These are phyloP conservation scores for Yponomeuta cagnagella DNA, from an alignment of 2,888 invertebrate species.

Conservation along the genomic window DNA sequence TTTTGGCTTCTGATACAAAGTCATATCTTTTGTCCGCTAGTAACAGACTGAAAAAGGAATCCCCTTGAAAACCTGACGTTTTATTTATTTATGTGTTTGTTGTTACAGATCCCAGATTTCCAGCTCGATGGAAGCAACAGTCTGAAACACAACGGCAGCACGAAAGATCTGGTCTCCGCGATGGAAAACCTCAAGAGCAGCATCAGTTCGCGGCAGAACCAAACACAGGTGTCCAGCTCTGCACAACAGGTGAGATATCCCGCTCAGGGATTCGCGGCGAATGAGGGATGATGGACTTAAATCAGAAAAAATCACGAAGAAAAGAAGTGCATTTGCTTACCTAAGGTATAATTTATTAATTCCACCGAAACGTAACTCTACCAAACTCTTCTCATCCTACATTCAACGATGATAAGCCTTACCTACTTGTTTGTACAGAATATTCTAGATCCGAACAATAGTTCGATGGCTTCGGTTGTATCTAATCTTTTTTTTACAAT, in stretches of 20 bases:
- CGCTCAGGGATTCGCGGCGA: no score
- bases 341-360: no score
- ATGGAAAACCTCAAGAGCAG: slow-evolving; percentile 84
- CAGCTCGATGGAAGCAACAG: slow-evolving; percentile 75
- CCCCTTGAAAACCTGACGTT: neutral
- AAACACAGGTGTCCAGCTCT: slow-evolving; percentile 73
- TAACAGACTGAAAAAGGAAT: neutral
- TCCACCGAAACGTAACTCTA: no score
- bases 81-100: slow-evolving; percentile 18
- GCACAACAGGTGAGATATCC: slow-evolving; percentile 67
- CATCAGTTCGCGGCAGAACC: slow-evolving; percentile 61
- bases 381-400: no score
- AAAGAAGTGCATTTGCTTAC: no score
- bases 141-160: slow-evolving; percentile 67
- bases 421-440: neutral
- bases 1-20: no score
- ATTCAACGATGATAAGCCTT: no score
- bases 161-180: slow-evolving; percentile 79
- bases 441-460: neutral
- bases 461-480: neutral
- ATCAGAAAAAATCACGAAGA: no score
- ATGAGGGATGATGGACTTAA: no score
- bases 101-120: slow-evolving; percentile 74
- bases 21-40: neutral
- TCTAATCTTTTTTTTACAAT: slow-evolving; percentile 13